Evolutionary conservation across 2,888 invertebrate genomes (phyloP), one percentile per base, ranked within the genome.

Genomic region (Pheosia tremula): DNA sequence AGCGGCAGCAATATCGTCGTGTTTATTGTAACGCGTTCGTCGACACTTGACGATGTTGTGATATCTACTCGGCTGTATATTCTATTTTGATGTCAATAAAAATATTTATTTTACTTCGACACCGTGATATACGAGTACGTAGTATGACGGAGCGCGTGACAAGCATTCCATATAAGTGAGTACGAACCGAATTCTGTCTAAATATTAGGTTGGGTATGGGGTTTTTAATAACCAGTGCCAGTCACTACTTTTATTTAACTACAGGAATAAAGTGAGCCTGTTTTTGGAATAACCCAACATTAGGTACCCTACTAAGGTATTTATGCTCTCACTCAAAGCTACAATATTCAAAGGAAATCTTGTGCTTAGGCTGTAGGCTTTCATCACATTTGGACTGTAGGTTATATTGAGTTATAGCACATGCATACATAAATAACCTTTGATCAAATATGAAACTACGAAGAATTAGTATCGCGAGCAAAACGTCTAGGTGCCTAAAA

Each of bases 1-100:
- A 70, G 64, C 77, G 80, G 71, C 74, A 77, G 64, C 65, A 68
- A 68, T 74, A 72, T 69, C 69, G 67, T 55, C 60, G 60, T 63
- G 67, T 70, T 70, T 77, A 74, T 75, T 75, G 64, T 75, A 70
- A 66, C 63, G 68, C 57, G 58, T 64, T 63, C 69, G 66, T 56
- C 68, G 59, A 62, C 68, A 74, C 72, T 67, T 70, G 77, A 66
- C 53, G 24, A 36, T 63, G 59, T 58, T 66, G 63, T 66, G 75
- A 68, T 75, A 72, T 74, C 77, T 75, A 62, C 64, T 68, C 70
- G 62, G 57, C 62, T 55, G 58, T 65, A 61, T 70, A 68, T 56
- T 55, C 56, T 45, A 56, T 56, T 56, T 56, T 54, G 54, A 63
- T 66, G 63, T 47, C 64, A 72, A 75, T 64, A 74, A 77, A 71